Evolutionary conservation across 2,797 vertebrate genomes (phyloP).

Genomic region (Notamacropus eugenii): DNA sequence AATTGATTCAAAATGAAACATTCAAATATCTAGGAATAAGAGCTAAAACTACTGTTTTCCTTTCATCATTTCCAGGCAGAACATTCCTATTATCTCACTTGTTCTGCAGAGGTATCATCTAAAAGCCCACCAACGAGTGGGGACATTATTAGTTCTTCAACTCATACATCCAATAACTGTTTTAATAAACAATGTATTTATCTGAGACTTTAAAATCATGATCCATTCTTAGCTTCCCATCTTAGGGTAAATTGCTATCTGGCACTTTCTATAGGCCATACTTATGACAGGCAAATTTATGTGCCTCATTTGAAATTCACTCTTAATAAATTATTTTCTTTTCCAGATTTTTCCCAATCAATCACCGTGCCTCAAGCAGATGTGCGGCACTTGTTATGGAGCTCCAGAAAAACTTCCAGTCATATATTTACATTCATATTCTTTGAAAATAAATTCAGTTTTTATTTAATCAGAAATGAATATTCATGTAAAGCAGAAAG

Average conservation of each 20-base stretch:
- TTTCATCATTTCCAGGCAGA: conserved; percentile 43
- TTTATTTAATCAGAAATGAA: conserved; percentile 15
- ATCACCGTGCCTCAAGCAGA: conserved; percentile 38
- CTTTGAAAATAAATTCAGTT: conserved; percentile 17
- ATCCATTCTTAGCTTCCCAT: conserved; percentile 50
- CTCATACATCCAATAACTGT: conserved; percentile 55
- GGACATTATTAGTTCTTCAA: conserved; percentile 52
- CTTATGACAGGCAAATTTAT: conserved; percentile 44
- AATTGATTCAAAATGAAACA: conserved; percentile 56
- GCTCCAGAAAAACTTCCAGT: conserved; percentile 35
- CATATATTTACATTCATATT: not conserved
- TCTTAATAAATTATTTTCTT: conserved; percentile 50
- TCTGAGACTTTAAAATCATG: conserved; percentile 48
- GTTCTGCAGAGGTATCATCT: conserved; percentile 62
- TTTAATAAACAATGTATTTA: conserved; percentile 65
- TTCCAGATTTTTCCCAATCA: conserved; percentile 51
- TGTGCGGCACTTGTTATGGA: conserved; percentile 21
- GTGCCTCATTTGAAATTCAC: conserved; percentile 52
- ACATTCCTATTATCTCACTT: conserved; percentile 54
- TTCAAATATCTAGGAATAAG: conserved; percentile 28
- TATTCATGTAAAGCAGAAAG: not conserved
- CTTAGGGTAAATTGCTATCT: conserved; percentile 51
- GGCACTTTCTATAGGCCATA: conserved; percentile 44
- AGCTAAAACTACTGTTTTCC: conserved; percentile 47
- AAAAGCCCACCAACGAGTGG: conserved; percentile 55